Evolutionary conservation across 2,888 invertebrate species (phyloP), one percentile per base, ranked within the genome.

Genomic region (Rotaria macrura): DNA sequence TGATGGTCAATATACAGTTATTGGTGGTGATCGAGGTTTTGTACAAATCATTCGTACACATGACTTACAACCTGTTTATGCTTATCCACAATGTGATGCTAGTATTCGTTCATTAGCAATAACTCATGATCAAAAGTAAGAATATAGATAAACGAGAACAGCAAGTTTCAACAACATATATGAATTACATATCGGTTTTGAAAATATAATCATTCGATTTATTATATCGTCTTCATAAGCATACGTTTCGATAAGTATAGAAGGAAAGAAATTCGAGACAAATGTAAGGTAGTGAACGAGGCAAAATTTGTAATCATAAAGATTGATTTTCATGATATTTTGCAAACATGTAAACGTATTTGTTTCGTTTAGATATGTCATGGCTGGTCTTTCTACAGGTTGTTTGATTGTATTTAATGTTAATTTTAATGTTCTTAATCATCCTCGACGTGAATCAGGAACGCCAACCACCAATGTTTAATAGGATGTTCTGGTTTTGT

Each of bases 321-420:
- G n/a, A n/a, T n/a, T n/a, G n/a, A n/a, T n/a, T n/a, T n/a, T n/a
- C n/a, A 49, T 4, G 17, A 49, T 49, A 17, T 49, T 49, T 5
- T 10, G 10, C 6, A 85, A 49, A 43, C n/a, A 34, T 23, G n/a
- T 40, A 40, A 6, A 49, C 12, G 79, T 55, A n/a, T 85, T 74
- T 65, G 34, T 89, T 87, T 88, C 88, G 92, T 92, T n/a, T 92
- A 97, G 97, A 91, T 98, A 97, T 93, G 93, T 99, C 88, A 92
- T 99, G 89, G 97, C 97, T 89, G 99, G 99, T 85, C 93, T 99
- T 86, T 96, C 97, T 86, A 96, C 97, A 88, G 99, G 99, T 85
- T 97, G 98, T 85, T 94, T 99, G 88, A 96, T 99, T 87, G 97
- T 99, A 89, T 98, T 98, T 93, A 97, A 99, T 93, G 97, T 99